Evolutionary conservation across 2,797 vertebrate species (phyloP).

Genomic region (Alauda arvensis): DNA sequence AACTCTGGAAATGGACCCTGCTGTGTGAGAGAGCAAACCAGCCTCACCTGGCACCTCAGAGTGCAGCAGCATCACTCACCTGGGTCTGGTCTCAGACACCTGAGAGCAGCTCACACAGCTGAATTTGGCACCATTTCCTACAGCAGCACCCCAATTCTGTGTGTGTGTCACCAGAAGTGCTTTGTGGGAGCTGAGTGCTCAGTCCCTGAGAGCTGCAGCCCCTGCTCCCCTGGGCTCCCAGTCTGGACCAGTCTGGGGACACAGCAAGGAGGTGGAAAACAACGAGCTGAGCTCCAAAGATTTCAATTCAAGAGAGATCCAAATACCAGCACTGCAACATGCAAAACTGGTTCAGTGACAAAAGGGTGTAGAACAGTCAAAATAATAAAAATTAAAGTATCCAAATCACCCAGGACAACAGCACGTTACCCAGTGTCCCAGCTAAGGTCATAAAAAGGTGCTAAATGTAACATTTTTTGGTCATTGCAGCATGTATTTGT

Average conservation of each 20-base stretch:
- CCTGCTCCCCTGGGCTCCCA: background rate
- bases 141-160: background rate
- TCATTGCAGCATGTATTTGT: background rate
- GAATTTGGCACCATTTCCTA: background rate
- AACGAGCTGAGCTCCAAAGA: background rate
- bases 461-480: background rate
- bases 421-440: background rate
- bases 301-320: background rate
- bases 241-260: rapidly evolving
- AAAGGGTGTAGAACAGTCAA: background rate
- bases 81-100: background rate
- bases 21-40: background rate
- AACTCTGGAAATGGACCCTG: background rate
- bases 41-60: background rate
- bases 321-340: background rate
- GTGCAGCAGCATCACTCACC: background rate
- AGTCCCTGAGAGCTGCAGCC: background rate
- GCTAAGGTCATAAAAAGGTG: background rate
- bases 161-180: background rate
- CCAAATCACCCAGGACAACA: background rate
- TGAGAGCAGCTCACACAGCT: rapidly evolving
- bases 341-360: background rate
- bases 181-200: background rate
- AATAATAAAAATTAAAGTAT: background rate
- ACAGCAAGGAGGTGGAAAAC: background rate